phyloP scores from a whole-genome alignment of 2,888 invertebrate species.

The Syrphus vitripennis region DNA sequence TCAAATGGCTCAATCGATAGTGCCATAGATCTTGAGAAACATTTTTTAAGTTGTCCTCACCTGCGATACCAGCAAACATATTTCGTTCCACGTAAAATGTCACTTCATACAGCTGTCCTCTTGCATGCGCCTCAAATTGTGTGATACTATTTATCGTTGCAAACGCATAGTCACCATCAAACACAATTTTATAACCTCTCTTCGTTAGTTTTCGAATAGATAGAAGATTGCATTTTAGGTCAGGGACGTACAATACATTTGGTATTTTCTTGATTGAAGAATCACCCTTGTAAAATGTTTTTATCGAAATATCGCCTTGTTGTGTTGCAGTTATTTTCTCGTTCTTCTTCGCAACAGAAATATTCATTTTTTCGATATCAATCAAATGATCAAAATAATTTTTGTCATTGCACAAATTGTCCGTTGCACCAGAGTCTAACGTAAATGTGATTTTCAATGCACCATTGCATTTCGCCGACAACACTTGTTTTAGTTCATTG shows the following conservation, averaged over 20 bases:
- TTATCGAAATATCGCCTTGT: neutral
- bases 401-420: neutral
- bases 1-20: no score
- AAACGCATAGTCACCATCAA: no score
- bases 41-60: no score
- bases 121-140: neutral
- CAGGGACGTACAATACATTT: slow-evolving; percentile 24
- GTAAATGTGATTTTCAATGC: neutral
- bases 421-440: neutral
- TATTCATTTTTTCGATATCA: neutral
- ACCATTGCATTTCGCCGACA: neutral
- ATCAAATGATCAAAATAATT: neutral
- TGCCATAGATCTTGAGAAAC: no score
- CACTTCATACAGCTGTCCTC: neutral
- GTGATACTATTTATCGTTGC: neutral
- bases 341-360: slow-evolving; percentile 1
- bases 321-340: neutral
- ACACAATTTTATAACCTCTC: slow-evolving; percentile 19
- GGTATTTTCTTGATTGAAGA: neutral
- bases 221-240: slow-evolving; percentile 40
- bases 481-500: neutral
- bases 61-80: neutral
- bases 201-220: slow-evolving; percentile 26
- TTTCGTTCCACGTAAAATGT: neutral
- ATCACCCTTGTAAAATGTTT: neutral